These are phyloP conservation scores for Mola mola DNA, from an alignment of 2,113 vertebrate genomes.

Conservation along the genomic window DNA sequence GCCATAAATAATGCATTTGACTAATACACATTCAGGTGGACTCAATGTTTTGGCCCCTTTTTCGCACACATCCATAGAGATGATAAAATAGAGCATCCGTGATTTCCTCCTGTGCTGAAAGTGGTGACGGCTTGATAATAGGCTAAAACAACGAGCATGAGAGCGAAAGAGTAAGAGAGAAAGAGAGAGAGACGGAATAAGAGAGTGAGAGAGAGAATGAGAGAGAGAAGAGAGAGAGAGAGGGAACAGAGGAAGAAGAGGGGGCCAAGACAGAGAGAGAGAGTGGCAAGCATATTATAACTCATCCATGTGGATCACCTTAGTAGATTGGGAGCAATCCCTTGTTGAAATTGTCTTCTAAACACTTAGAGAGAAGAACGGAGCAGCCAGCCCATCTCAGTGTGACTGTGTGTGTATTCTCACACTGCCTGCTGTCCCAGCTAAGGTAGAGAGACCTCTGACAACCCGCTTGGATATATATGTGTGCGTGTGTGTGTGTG, in stretches of 20 bases:
- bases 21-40: conserved; percentile 81
- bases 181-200: conserved; percentile 37
- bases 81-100: conserved; percentile 60
- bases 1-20: conserved; percentile 85
- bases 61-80: conserved; percentile 54
- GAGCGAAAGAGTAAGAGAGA: conserved; percentile 70
- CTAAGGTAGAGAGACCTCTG: conserved; percentile 83
- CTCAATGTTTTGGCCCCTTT: conserved; percentile 71
- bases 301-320: conserved; percentile 84
- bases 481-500: conserved; percentile 45
- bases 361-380: conserved; percentile 83
- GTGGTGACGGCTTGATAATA: conserved; percentile 83
- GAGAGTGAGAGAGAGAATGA: conserved; percentile 40
- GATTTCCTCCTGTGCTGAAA: conserved; percentile 72
- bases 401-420: conserved; percentile 73
- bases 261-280: conserved; percentile 73
- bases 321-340: conserved; percentile 82
- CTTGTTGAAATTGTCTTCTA: conserved; percentile 82
- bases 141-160: conserved; percentile 83
- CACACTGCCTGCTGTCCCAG: conserved; percentile 77
- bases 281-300: conserved; percentile 87
- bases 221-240: conserved; percentile 45
- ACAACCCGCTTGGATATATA: conserved; percentile 67
- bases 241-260: conserved; percentile 57
- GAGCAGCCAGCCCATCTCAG: conserved; percentile 78